A percentile compares a stretch with the other conserved stretches of the same genome.
Conservation (phyloP, 2,888 invertebrate species). For the Trichogramma evanescens region DNA sequence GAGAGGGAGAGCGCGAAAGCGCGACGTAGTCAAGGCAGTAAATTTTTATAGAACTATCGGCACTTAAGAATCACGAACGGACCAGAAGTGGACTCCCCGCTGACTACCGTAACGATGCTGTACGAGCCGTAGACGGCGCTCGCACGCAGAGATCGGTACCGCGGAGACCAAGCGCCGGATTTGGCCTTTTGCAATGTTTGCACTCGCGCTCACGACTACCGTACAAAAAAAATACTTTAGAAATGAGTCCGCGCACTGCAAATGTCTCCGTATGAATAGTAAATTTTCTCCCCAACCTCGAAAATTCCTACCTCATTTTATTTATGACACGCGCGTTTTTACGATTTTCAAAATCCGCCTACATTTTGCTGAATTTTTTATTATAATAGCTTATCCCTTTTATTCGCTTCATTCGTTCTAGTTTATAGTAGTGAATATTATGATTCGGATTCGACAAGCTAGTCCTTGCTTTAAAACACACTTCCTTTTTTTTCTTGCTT, state of each 20-base stretch:
- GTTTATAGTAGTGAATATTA: too few relatives aligned
- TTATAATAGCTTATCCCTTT: conserved; percentile 14
- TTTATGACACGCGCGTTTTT: conserved; percentile 23
- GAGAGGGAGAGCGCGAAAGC: conserved; percentile 22
- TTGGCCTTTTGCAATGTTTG: background rate
- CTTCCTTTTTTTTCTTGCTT: background rate
- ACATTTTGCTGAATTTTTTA: conserved; percentile 19
- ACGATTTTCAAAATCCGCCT: conserved; percentile 23
- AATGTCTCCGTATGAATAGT: too few relatives aligned
- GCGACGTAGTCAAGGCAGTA: too few relatives aligned
- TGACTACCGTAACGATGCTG: conserved; percentile 21
- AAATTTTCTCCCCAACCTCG: background rate
- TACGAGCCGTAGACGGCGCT: conserved; percentile 1
- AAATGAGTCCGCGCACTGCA: conserved; percentile 20
- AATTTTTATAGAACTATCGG: too few relatives aligned
- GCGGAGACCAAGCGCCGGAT: too few relatives aligned
- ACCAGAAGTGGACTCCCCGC: conserved; percentile 15
- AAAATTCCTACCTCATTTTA: conserved; percentile 18
- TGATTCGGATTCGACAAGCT: too few relatives aligned
- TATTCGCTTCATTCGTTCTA: too few relatives aligned
- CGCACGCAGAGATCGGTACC: background rate
- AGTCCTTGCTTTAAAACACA: background rate
- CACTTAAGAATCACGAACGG: too few relatives aligned
- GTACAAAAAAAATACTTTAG: conserved; percentile 31
- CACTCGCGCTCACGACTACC: conserved; percentile 28